phyloP scores from a whole-genome alignment of 2,113 vertebrate species.

The Protobothrops flavoviridis region DNA sequence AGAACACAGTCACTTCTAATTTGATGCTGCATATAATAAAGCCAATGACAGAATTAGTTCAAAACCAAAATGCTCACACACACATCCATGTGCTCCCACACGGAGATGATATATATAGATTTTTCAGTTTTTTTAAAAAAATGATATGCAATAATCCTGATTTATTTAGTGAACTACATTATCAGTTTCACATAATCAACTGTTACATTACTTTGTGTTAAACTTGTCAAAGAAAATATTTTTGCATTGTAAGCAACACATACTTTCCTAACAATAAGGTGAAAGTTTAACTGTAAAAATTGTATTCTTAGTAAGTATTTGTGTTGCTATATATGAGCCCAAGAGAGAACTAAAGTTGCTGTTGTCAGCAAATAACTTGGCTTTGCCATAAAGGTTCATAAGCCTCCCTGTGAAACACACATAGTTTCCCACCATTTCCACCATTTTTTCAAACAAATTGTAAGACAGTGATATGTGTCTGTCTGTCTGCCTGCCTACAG shows the following conservation, averaged over 20 bases:
- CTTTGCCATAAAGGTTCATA: constrained; percentile 10
- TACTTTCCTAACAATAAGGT: constrained; percentile 52
- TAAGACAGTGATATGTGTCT: neutral
- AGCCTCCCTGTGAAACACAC: constrained; percentile 16
- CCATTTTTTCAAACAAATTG: constrained; percentile 58
- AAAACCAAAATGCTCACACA: neutral
- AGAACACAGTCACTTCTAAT: neutral
- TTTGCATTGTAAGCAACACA: constrained; percentile 43
- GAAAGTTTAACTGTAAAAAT: constrained; percentile 44
- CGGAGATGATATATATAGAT: neutral
- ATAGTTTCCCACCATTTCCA: constrained; percentile 47
- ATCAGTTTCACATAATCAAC: constrained; percentile 47
- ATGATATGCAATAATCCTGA: constrained; percentile 35
- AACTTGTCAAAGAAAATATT: constrained; percentile 55
- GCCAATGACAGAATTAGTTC: neutral
- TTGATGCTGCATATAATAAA: neutral
- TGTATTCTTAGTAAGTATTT: constrained; percentile 37
- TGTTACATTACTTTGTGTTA: constrained; percentile 49
- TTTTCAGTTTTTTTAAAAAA: constrained; percentile 37
- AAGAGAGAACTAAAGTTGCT: constrained; percentile 41
- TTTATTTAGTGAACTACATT: constrained; percentile 51
- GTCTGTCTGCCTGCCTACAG: constrained; percentile 20
- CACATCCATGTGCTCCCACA: neutral
- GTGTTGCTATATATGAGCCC: constrained; percentile 31
- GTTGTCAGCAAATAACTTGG: constrained; percentile 50